These are phyloP conservation scores for Rhyacophila evoluta DNA, from an alignment of 2,888 invertebrate genomes.

Conservation along the genomic window DNA sequence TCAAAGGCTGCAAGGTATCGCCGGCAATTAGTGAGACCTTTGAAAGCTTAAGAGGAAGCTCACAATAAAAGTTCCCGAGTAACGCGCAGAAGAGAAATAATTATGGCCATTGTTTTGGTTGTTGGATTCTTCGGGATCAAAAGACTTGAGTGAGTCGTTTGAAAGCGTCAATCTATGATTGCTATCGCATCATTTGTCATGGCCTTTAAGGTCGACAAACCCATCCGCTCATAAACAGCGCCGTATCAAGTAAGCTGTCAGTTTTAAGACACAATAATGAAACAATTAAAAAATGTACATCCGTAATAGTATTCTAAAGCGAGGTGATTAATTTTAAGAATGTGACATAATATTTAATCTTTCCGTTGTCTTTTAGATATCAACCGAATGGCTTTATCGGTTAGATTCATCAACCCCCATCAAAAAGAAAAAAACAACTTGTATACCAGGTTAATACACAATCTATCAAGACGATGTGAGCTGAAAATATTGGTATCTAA, in stretches of 20 bases:
- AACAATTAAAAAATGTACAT: no score
- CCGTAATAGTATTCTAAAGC: no score
- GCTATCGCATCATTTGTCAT: constrained; percentile 43
- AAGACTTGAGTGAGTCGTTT: constrained; percentile 10
- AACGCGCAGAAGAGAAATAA: not conserved
- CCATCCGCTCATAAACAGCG: constrained; percentile 39
- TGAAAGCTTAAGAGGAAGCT: not conserved
- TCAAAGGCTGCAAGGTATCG: not conserved
- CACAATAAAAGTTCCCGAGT: not conserved
- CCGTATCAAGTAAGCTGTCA: not conserved
- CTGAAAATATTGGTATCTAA: no score
- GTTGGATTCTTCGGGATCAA: constrained; percentile 1
- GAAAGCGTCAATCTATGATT: constrained; percentile 19
- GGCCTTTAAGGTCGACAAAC: constrained; percentile 46
- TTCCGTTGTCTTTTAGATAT: no score
- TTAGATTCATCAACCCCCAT: no score
- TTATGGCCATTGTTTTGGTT: constrained; percentile 6
- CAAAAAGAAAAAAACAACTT: no score
- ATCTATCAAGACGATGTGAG: no score
- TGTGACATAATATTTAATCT: no score
- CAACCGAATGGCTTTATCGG: no score
- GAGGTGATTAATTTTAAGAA: no score
- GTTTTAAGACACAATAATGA: no score
- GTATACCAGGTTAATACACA: no score
- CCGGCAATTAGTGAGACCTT: not conserved